Base-by-base conservation (phyloP, 2,113 vertebrate genomes). In the Isurus oxyrinchus region DNA sequence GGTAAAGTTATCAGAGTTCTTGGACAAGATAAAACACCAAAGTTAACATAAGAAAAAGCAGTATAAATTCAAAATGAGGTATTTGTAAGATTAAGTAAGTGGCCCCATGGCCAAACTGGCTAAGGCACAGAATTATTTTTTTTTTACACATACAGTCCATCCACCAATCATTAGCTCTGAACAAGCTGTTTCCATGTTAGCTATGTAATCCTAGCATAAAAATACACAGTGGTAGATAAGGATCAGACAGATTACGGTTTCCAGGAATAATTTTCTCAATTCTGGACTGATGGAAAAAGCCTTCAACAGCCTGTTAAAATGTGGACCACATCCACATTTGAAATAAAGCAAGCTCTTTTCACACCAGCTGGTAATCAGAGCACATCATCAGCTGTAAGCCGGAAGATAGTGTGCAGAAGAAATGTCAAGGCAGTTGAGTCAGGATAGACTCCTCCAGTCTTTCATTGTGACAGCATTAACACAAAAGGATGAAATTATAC, bases 381-480 rank as follows among this genome's bases (percentile, higher is more conserved):
- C n/a, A n/a, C n/a, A 81, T 10, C 76, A 40, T 16, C n/a, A 40
- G 76, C 35, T 81, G n/a, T 81, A n/a, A 16, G 0, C 76, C 35
- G 2, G 35, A 40, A 81, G 76, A 81, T 10, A 81, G 76, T 11
- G 16, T 81, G 76, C 76, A 81, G 13, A 13, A 81, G 76, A 81
- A 81, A 40, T 81, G 76, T 81, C 76, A 81, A 81, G n/a, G 76
- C n/a, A 40, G 76, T 81, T 81, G n/a, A 81, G 76, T 81, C 76
- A 81, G 76, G 11, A 40, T 81, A 0, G 13, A 81, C 76, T 81
- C 53, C 53, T 55, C 53, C 25, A 90, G 49, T 90, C 53, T 53
- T 90, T 90, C 10, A 53, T 25, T 55, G 21, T 90, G 53, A 90
- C 49, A 57, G 49, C 87, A 55, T 90, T 57, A 90, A 90, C 87